These are phyloP conservation scores for Gibbula magus DNA, from an alignment of 2,888 invertebrate genomes.

Conservation along the genomic window DNA sequence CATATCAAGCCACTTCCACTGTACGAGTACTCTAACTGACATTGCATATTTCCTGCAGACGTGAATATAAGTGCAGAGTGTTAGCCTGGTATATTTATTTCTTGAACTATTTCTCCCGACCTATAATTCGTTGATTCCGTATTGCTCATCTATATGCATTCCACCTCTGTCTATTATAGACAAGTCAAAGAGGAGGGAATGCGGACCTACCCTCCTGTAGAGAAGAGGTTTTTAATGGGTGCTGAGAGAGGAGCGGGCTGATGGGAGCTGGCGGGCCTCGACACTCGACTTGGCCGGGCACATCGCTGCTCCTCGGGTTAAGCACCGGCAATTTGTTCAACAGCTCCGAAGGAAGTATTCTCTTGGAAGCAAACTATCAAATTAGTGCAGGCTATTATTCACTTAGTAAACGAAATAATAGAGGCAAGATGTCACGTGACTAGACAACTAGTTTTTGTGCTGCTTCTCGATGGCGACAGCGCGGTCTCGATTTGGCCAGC, in stretches of 20 bases:
- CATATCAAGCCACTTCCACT: no score
- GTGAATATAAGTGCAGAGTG: no score
- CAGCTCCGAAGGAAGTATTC: conserved; percentile 10
- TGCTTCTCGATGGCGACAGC: neutral
- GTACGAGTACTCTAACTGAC: no score
- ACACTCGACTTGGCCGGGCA: neutral
- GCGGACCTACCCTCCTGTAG: no score
- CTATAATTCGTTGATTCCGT: no score
- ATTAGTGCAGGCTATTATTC: conserved; percentile 18
- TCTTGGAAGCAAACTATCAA: conserved; percentile 18
- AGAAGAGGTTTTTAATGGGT: neutral
- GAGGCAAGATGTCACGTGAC: conserved; percentile 16
- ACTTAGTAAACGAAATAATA: conserved; percentile 23
- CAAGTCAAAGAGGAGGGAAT: no score
- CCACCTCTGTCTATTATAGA: no score
- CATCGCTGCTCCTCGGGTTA: conserved; percentile 20
- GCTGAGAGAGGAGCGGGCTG: neutral
- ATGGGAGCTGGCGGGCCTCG: conserved; percentile 6
- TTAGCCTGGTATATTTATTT: no score
- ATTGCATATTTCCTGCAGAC: no score
- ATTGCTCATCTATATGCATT: no score
- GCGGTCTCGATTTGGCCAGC: neutral
- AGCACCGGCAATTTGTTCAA: conserved; percentile 18
- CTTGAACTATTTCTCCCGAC: no score
- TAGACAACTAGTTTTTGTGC: conserved; percentile 6